Base-by-base conservation (phyloP, 2,888 invertebrate species). In the Eupithecia exiguata region DNA sequence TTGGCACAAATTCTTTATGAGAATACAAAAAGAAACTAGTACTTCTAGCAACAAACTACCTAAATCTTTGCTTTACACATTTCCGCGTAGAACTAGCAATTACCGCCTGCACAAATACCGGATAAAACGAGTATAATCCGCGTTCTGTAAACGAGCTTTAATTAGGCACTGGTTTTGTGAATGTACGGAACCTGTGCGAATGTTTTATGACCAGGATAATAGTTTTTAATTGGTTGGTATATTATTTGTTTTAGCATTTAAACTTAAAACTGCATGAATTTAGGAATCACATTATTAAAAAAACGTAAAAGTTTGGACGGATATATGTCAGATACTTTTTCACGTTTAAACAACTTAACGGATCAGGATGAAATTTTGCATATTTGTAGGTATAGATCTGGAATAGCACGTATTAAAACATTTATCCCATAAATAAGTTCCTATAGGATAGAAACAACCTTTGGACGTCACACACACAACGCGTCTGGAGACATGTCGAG, bases 21-120 rank as follows among this genome's bases (percentile, higher is more conserved):
- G 25, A 58, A 58, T 25, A 58, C 21, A 21, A n/a, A 21, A 53
- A 12, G 4, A 14, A 58, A 5, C 25, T 0, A n/a, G n/a, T n/a
- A 14, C 1, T 58, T 25, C 12, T 58, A 25, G 53, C 21, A 53
- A 53, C 21, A 53, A 53, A 25, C 58, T 25, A 43, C 43, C 49
- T 72, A 72, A 74, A 72, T 66, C 77, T 78, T 77, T 68, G 35
- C 70, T 81, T 77, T 80, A 80, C 79, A 81, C 25, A 58, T 58
- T 25, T 58, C 58, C 25, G 58, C 78, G 83, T 80, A 79, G 78
- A 82, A 81, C 84, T 74, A 76, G 85, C 84, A 87, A 86, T 87
- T 87, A 86, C 83, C 78, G 80, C 79, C 80, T 81, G 77, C 71
- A 75, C 80, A 84, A 86, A 85, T 80, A 78, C 76, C 77, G 79